Conservation (phyloP, 2,888 invertebrate genomes). For the Anorthoa munda region DNA sequence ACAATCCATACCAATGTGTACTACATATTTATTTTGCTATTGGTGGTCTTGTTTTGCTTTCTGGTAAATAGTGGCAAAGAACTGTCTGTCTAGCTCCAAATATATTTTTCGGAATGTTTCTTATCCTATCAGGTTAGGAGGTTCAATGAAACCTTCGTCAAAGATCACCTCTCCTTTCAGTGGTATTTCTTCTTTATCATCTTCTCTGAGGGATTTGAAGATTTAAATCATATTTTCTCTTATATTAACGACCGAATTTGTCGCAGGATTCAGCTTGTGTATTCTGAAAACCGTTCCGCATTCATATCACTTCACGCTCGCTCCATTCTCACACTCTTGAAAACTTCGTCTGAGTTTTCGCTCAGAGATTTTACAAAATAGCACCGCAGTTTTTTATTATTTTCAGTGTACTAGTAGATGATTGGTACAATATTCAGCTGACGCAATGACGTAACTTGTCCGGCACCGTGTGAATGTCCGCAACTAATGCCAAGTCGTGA, state of each 20-base stretch:
- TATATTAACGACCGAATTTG: background rate
- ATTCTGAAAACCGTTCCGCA: background rate
- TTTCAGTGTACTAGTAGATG: conserved; percentile 7
- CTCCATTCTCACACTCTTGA: background rate
- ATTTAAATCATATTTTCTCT: background rate
- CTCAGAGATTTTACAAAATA: background rate
- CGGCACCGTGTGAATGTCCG: conserved; percentile 62
- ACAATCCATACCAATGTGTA: conserved; percentile 3
- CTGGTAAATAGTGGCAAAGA: too few relatives aligned
- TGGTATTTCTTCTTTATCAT: too few relatives aligned
- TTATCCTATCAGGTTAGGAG: background rate
- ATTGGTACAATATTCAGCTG: conserved; percentile 15
- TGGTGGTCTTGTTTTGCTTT: background rate
- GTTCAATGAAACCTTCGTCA: too few relatives aligned
- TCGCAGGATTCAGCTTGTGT: background rate
- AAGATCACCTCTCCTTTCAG: too few relatives aligned
- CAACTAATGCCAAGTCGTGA: conserved; percentile 56
- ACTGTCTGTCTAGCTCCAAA: background rate
- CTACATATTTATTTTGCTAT: too few relatives aligned
- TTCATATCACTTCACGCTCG: background rate
- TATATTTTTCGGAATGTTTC: background rate
- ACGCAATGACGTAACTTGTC: conserved; percentile 34
- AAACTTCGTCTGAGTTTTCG: background rate
- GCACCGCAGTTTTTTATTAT: background rate
- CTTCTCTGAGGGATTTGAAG: background rate